phyloP scores from a whole-genome alignment of 2,113 vertebrate genomes.

The Sitta europaea region DNA sequence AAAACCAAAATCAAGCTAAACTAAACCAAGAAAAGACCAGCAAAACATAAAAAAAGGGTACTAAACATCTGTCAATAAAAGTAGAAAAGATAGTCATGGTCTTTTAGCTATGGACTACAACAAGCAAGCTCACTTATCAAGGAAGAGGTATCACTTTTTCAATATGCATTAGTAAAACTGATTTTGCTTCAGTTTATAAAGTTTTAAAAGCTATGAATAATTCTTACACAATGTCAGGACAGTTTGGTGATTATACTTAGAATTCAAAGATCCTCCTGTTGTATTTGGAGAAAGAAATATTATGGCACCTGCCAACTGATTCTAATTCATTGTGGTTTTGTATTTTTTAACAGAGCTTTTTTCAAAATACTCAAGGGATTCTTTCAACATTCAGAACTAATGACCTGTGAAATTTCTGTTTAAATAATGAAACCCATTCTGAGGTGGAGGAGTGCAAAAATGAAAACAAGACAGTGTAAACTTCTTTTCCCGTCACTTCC shows the following conservation, averaged over 20 bases:
- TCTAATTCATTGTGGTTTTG: constrained; percentile 37
- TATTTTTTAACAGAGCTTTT: constrained; percentile 43
- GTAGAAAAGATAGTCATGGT: neutral
- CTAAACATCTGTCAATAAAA: neutral
- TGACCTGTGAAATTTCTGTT: constrained; percentile 70
- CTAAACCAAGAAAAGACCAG: neutral
- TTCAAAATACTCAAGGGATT: constrained; percentile 50
- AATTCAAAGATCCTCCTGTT: neutral
- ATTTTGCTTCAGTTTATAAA: neutral
- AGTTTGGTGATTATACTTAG: neutral
- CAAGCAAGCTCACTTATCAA: neutral
- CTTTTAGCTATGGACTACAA: neutral
- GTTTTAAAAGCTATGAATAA: neutral
- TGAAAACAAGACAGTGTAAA: neutral
- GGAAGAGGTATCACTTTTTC: neutral
- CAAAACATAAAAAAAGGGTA: neutral
- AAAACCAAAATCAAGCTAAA: neutral
- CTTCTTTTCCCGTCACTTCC: neutral
- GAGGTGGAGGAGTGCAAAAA: neutral
- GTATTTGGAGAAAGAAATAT: neutral
- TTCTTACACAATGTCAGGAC: neutral
- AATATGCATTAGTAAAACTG: neutral
- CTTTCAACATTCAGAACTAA: constrained; percentile 63
- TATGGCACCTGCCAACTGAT: constrained; percentile 20
- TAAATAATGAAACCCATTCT: constrained; percentile 44